A percentile compares a stretch with the other conserved stretches of the same genome.
Conservation (phyloP, 2,113 vertebrate species). For the Dicerorhinus sumatrensis region DNA sequence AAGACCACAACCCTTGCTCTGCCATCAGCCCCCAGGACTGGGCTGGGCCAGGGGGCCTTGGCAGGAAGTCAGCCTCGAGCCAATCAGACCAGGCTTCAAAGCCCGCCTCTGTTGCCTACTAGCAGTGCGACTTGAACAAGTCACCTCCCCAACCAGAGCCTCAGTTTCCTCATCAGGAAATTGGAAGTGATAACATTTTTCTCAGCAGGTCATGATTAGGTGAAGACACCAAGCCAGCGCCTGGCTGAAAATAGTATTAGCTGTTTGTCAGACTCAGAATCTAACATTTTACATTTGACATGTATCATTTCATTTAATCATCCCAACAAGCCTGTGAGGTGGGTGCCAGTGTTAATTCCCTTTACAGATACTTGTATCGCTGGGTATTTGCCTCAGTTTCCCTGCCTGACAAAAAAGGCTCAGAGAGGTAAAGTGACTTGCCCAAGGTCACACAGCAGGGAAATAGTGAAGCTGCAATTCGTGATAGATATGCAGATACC, state of each 20-base stretch:
- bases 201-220: background rate
- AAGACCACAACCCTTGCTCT: background rate
- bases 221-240: background rate
- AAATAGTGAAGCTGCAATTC: background rate
- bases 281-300: background rate
- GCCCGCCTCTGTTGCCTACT: background rate
- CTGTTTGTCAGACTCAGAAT: background rate
- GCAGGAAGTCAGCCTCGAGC: background rate
- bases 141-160: background rate
- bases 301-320: background rate
- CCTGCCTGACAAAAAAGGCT: background rate
- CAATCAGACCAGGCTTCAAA: background rate
- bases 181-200: background rate
- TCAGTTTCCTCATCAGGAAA: background rate
- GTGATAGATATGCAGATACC: background rate
- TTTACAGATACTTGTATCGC: background rate
- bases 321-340: background rate
- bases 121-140: background rate
- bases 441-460: background rate
- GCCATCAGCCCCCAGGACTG: background rate
- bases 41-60: background rate
- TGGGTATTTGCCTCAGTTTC: background rate
- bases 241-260: background rate
- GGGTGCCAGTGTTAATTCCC: background rate
- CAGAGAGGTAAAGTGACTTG: background rate